Evolutionary conservation across 2,113 vertebrate genomes (phyloP).

Genomic region (Hippolais icterina): DNA sequence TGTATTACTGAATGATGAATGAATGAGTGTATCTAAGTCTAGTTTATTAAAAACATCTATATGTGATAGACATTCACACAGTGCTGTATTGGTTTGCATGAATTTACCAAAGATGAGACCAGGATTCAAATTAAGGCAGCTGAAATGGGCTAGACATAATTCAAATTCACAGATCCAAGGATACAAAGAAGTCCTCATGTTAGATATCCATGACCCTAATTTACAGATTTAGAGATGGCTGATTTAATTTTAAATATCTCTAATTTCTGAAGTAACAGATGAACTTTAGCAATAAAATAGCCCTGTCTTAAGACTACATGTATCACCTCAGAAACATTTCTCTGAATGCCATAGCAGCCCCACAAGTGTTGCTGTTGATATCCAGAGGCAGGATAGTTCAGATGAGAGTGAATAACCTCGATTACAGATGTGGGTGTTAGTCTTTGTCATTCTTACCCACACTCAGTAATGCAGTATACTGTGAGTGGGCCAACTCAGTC

Average conservation of each 20-base stretch:
- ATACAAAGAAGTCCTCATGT: background rate
- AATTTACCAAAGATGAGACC: background rate
- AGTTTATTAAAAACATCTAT: background rate
- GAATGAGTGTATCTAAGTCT: background rate
- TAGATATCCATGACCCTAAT: background rate
- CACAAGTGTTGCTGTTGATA: background rate
- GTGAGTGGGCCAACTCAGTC: background rate
- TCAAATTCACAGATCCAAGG: background rate
- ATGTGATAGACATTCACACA: background rate
- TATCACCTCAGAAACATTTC: background rate
- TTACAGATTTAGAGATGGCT: background rate
- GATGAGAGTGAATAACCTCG: background rate
- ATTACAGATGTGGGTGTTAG: background rate
- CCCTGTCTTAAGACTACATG: accelerated
- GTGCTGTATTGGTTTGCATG: background rate
- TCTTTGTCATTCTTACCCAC: background rate
- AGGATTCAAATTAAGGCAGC: background rate
- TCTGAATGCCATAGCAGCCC: background rate
- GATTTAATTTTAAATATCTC: background rate
- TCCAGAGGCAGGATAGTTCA: background rate
- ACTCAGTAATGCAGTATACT: background rate
- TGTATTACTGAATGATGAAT: background rate
- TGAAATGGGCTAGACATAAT: background rate
- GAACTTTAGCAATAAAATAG: background rate
- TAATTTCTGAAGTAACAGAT: background rate